Percentiles rank a stretch among this genome's conserved stretches.
Evolutionary conservation across 2,797 vertebrate genomes (phyloP).

Genomic region (Lutjanus campechanus): DNA sequence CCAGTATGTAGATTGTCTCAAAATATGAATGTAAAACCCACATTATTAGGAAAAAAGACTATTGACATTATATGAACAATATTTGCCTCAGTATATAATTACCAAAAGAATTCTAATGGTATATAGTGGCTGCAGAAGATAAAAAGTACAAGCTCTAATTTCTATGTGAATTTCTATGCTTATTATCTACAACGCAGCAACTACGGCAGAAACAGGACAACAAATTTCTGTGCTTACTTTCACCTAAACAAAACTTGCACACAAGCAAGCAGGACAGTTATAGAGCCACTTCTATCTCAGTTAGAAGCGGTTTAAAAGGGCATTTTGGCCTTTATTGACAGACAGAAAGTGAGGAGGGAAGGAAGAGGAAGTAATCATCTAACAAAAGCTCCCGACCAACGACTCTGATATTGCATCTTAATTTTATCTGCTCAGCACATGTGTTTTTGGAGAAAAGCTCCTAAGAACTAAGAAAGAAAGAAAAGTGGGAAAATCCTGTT

Average conservation of each 20-base stretch:
- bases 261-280: not conserved
- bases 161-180: not conserved
- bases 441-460: too few species aligned
- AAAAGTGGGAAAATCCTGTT: too few species aligned
- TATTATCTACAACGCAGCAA: not conserved
- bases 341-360: not conserved
- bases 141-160: too few species aligned
- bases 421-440: too few species aligned
- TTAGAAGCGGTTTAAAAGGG: too few species aligned
- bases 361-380: not conserved
- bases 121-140: too few species aligned
- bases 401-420: not conserved
- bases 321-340: not conserved
- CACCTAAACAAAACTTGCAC: not conserved
- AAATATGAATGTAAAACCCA: too few species aligned
- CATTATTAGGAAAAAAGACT: too few species aligned
- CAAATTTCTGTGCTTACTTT: not conserved
- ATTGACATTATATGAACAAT: not conserved
- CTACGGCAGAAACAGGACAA: not conserved
- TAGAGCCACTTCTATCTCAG: not conserved
- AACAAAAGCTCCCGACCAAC: not conserved
- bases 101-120: too few species aligned
- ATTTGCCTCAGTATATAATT: too few species aligned
- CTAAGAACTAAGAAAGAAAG: too few species aligned
- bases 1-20: too few species aligned